These are phyloP conservation scores for Pheucticus melanocephalus DNA, from an alignment of 2,113 vertebrate genomes.

Conservation along the genomic window DNA sequence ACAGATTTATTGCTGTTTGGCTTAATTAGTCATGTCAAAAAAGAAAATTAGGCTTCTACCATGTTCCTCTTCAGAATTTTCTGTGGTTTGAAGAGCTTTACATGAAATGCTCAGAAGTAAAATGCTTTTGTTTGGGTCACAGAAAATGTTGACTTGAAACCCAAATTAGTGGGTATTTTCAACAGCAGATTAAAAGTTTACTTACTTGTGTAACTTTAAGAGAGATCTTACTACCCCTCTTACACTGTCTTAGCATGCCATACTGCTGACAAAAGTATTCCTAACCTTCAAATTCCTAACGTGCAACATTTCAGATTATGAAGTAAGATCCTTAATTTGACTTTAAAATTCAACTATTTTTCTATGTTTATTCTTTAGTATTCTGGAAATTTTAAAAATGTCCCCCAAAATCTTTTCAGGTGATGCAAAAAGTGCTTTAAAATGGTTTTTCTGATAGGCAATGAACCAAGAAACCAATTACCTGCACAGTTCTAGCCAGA, in stretches of 20 bases:
- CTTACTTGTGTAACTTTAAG: background rate
- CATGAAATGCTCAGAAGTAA: background rate
- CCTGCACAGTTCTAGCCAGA: background rate
- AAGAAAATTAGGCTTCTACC: background rate
- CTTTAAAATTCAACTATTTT: background rate
- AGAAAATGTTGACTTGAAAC: background rate
- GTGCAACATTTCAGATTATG: background rate
- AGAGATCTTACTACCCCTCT: background rate
- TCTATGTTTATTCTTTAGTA: background rate
- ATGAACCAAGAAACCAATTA: background rate
- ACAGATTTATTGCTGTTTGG: background rate
- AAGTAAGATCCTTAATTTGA: background rate
- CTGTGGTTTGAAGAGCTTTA: background rate
- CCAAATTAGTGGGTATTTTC: background rate
- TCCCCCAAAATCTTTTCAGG: background rate
- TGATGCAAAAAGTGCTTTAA: background rate
- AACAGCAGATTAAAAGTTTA: background rate
- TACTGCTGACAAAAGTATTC: background rate
- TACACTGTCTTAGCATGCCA: background rate
- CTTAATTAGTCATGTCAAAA: background rate
- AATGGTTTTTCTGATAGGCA: background rate
- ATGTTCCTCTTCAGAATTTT: background rate
- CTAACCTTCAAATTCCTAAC: background rate
- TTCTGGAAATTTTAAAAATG: background rate
- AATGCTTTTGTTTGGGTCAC: background rate